phyloP scores from a whole-genome alignment of 1,140 invertebrate species.

The Leptinotarsa texana region DNA sequence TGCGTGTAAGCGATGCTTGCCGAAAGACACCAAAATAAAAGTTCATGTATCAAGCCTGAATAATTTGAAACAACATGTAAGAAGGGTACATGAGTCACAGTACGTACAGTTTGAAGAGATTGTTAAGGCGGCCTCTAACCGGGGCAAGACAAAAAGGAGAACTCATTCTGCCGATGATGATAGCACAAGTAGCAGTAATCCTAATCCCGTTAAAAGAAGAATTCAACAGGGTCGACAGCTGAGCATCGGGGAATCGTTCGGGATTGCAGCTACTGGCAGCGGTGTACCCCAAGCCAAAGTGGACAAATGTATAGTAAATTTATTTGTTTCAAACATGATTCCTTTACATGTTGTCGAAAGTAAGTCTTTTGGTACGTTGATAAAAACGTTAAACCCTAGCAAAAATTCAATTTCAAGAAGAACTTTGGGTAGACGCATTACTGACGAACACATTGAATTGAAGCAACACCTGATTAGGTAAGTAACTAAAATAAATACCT shows the following conservation, averaged over 20 bases:
- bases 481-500: constrained; percentile 8
- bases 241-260: constrained; percentile 7
- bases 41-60: constrained; percentile 8
- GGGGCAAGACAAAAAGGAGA: constrained; percentile 6
- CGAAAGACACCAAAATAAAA: constrained; percentile 3
- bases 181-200: constrained; percentile 8
- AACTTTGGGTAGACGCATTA: constrained; percentile 2
- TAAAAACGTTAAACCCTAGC: constrained; percentile 1
- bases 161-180: constrained; percentile 8
- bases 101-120: constrained; percentile 8
- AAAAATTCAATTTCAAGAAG: constrained; percentile 8
- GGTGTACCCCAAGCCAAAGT: constrained; percentile 7
- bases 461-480: constrained; percentile 8
- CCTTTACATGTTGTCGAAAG: constrained; percentile 8
- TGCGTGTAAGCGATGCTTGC: constrained; percentile 7
- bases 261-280: constrained; percentile 4
- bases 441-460: constrained; percentile 5
- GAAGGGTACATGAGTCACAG: constrained; percentile 3
- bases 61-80: constrained; percentile 8
- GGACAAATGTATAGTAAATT: constrained; percentile 6
- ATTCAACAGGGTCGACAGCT: constrained; percentile 4
- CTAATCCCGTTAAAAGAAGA: constrained; percentile 8
- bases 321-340: constrained; percentile 8
- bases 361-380: constrained; percentile 2
- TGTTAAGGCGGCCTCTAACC: constrained; percentile 1